phyloP scores from a whole-genome alignment of 2,797 vertebrate genomes.

The Steatocranus sp. region DNA sequence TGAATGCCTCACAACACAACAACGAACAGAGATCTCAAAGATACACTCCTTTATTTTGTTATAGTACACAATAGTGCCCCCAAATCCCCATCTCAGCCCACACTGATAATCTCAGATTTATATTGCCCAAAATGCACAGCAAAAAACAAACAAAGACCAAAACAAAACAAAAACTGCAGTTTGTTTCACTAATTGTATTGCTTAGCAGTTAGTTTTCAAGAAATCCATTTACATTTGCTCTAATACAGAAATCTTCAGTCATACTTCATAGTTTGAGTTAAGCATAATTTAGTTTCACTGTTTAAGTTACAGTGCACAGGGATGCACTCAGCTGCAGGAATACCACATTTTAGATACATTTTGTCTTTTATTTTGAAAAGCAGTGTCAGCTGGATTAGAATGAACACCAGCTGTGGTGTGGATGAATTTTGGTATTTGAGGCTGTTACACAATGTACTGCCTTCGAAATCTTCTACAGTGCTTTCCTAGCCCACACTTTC shows the following conservation, averaged over 20 bases:
- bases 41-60: neutral
- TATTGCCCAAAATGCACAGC: neutral
- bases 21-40: neutral
- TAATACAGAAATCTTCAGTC: neutral
- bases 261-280: neutral
- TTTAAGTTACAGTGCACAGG: neutral
- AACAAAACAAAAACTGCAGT: neutral
- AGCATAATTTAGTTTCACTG: neutral
- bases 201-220: neutral
- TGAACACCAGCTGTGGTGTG: neutral
- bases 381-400: neutral
- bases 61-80: neutral
- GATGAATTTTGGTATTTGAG: neutral
- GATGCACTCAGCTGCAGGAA: neutral
- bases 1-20: slow-evolving; percentile 39
- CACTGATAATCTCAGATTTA: neutral
- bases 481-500: slow-evolving; percentile 26
- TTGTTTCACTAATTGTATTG: neutral
- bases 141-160: neutral
- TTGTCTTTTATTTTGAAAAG: neutral
- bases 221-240: neutral
- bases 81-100: neutral
- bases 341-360: neutral
- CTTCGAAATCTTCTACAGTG: slow-evolving; percentile 8
- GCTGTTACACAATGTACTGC: neutral